These are phyloP conservation scores for Trichoplusia ni DNA, from an alignment of 1,140 invertebrate genomes.

Conservation along the genomic window DNA sequence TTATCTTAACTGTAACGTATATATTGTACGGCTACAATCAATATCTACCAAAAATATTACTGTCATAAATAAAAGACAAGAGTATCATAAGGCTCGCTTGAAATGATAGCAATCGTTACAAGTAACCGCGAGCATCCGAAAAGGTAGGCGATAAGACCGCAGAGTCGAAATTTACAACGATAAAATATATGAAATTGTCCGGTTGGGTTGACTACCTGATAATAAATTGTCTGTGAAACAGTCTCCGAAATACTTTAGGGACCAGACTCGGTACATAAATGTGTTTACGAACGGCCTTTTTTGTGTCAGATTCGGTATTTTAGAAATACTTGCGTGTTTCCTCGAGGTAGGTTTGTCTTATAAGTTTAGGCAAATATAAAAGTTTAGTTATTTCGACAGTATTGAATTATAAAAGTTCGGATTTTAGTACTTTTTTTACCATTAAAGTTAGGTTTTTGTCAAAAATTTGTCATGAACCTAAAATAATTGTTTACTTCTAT, in stretches of 20 bases:
- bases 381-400: too few relatives aligned
- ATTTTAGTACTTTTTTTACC: too few relatives aligned
- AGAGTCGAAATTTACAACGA: not conserved
- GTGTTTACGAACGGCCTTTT: not conserved
- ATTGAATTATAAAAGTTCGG: too few relatives aligned
- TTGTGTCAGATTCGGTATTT: not conserved
- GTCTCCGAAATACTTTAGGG: not conserved
- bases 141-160: not conserved
- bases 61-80: too few relatives aligned
- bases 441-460: too few relatives aligned
- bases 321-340: not conserved
- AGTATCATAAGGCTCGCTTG: too few relatives aligned
- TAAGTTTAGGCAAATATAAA: too few relatives aligned
- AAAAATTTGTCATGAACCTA: too few relatives aligned
- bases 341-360: too few relatives aligned
- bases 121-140: not conserved
- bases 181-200: constrained; percentile 7
- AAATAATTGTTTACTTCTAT: too few relatives aligned
- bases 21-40: too few relatives aligned
- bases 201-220: constrained; percentile 11
- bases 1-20: not conserved
- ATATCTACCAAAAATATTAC: too few relatives aligned
- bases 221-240: constrained; percentile 14
- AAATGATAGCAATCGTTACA: not conserved
- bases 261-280: not conserved